These are phyloP conservation scores for Uloborus plumipes DNA, from an alignment of 2,888 invertebrate species.

Conservation along the genomic window DNA sequence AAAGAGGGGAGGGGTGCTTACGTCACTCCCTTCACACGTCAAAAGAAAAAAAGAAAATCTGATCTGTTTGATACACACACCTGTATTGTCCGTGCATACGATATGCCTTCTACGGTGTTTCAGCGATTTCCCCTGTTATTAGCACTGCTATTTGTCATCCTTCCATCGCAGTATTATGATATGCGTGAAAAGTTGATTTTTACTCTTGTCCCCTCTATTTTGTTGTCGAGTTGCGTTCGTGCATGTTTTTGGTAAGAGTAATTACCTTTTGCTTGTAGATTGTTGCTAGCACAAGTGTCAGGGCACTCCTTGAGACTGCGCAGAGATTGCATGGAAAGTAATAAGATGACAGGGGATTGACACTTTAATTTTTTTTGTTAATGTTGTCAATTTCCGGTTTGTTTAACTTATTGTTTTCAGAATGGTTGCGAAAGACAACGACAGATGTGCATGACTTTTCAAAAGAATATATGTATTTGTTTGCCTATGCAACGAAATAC, in stretches of 20 bases:
- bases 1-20: slow-evolving; percentile 19
- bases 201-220: slow-evolving; percentile 9
- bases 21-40: slow-evolving; percentile 10
- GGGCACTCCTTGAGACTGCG: too few relatives aligned
- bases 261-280: slow-evolving; percentile 14
- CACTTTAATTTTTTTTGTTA: too few relatives aligned
- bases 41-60: slow-evolving; percentile 6
- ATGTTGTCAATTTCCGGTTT: too few relatives aligned
- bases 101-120: background rate
- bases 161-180: background rate
- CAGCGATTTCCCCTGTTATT: slow-evolving; percentile 1
- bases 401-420: too few relatives aligned
- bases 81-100: slow-evolving; percentile 7
- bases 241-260: slow-evolving; percentile 23
- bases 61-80: background rate
- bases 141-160: background rate
- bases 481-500: too few relatives aligned
- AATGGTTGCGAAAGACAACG: too few relatives aligned
- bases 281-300: background rate
- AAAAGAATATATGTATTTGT: too few relatives aligned
- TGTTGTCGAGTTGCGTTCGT: background rate
- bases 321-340: too few relatives aligned
- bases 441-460: too few relatives aligned
- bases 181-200: slow-evolving; percentile 1
- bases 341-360: too few relatives aligned